Conservation (phyloP, 2,113 vertebrate genomes). For the Corvus moneduloides region DNA sequence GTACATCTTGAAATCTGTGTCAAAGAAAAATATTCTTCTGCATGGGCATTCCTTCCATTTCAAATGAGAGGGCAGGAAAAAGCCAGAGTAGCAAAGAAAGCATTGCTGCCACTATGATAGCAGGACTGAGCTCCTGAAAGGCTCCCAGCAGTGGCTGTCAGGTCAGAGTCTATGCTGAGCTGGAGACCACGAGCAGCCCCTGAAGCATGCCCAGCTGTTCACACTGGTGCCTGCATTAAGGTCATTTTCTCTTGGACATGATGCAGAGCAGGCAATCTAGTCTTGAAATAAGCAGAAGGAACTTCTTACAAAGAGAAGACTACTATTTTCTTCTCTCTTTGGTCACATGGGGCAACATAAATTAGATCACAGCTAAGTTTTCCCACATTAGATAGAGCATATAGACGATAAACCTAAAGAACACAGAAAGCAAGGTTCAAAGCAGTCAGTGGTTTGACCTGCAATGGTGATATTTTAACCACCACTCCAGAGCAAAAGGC, state of each 20-base stretch:
- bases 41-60: neutral
- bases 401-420: constrained; percentile 33
- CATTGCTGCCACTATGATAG: neutral
- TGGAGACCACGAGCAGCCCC: neutral
- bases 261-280: neutral
- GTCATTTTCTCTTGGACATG: neutral
- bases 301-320: neutral
- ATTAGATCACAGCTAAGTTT: constrained; percentile 32
- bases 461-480: constrained; percentile 38
- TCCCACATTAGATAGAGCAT: constrained; percentile 32
- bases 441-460: constrained; percentile 49
- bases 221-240: neutral
- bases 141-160: neutral
- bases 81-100: neutral
- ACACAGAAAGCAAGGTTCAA: neutral
- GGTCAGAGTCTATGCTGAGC: neutral
- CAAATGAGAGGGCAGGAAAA: neutral
- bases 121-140: neutral
- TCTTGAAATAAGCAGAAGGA: constrained; percentile 30
- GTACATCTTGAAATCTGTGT: neutral
- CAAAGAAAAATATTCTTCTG: neutral
- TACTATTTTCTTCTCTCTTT: neutral
- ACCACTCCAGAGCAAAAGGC: constrained; percentile 18
- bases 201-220: neutral
- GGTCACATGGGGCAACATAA: constrained; percentile 5